Evolutionary conservation across 2,888 invertebrate genomes (phyloP), one percentile per base, ranked within the genome.

Genomic region (Netelia fuscicornis): DNA sequence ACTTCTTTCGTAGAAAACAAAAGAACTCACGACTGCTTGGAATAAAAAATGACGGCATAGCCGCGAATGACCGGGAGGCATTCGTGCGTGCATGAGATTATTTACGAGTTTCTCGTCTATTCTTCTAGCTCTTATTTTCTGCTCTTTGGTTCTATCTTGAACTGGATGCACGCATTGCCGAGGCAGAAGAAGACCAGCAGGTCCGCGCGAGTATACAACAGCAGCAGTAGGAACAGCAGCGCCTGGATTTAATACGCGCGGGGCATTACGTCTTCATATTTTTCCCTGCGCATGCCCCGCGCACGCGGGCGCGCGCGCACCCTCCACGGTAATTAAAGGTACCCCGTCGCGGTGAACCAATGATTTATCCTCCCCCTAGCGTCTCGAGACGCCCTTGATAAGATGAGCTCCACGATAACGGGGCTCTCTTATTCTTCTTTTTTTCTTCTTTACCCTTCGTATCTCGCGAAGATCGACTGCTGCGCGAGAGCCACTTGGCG

Each of bases 261-360:
- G 90, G 90, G 91, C 90, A 91, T 91, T 91, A 91, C 91, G 90
- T 92, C 92, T 92, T 91, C 90, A 92, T 91, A 92, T 91, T 92
- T 91, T 92, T 92, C 87, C 88, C 83, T 70, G 83, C 76, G 79
- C 37, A 76, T 60, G 78, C 86, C 85, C 87, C 88, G 74, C 71
- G 74, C 65, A 60, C 83, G 20, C 20, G 20, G 20, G 71, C 83
- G 67, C 85, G 72, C 68, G 88, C 88, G 74, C 71, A 60, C 83
- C 72, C 85, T 77, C 68, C 71, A 89, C 88, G 91, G 89, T 92
- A 92, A 92, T 92, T 92, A 92, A 92, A 91, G 91, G 90, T 91
- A 87, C 89, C 89, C 91, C 90, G 90, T 88, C 90, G 89, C 76
- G 88, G 89, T 88, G 87, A 87, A 87, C 84, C 87, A 86, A 91